Evolutionary conservation across 2,113 vertebrate genomes (phyloP), one percentile per base, ranked within the genome.

Genomic region (Rhagologus leucostigma): DNA sequence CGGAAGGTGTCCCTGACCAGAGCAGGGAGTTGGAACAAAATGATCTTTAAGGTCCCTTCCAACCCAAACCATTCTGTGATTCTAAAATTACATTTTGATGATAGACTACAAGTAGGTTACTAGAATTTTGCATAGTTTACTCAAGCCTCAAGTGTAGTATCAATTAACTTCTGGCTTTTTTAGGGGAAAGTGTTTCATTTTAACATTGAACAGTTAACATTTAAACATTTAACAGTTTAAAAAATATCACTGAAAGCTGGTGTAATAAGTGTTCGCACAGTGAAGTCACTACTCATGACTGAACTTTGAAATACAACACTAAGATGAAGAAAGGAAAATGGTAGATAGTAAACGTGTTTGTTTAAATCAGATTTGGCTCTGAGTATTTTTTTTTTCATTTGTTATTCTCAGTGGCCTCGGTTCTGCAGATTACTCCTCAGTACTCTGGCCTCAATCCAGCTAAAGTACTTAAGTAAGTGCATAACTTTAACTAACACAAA

Each of bases 401-500:
- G 50, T 93, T 90, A 73, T 94, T 95, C 94, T 87, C 46, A 41
- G 68, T 63, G 67, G 87, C 81, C 67, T 87, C 24, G 6, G 42
- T 91, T 95, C 63, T 80, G 37, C 85, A 89, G 30, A 91, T 79
- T 94, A 93, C 81, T 94, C 78, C 80, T 95, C 84, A 93, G 79
- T 77, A 67, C 46, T 86, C 67, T 96, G 96, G 96, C 91, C 89
- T 86, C 84, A 88, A 29, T 91, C 84, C 94, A 96, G 82, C 78
- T 84, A 42, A 90, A 94, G 55, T 89, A 87, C 50, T 96, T 91
- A 80, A 96, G 74, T 87, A 79, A 87, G 46, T 47, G 78, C 93
- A 77, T 90, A 91, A 93, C 93, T 93, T 97, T 73, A 94, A 95
- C 81, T 90, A 96, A 96, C 89, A 87, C 14, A 8, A 94, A 79